Evolutionary conservation across 2,797 vertebrate genomes (phyloP).

Genomic region (Anguilla anguilla): DNA sequence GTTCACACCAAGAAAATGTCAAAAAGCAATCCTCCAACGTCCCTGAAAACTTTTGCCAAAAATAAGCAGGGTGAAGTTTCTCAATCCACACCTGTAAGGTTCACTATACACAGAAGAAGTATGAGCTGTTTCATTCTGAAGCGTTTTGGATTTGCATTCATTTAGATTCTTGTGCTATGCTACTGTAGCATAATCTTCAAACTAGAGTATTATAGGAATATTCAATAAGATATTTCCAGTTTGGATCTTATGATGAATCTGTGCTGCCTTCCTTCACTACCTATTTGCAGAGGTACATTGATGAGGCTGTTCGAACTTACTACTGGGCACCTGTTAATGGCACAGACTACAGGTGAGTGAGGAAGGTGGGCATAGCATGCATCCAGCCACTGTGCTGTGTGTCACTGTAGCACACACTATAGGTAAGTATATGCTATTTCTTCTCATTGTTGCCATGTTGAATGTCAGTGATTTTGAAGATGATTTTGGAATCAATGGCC

Average conservation of each 20-base stretch:
- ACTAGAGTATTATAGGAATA: background rate
- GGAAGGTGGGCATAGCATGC: background rate
- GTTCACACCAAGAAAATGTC: background rate
- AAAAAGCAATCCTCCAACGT: background rate
- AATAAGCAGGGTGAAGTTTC: background rate
- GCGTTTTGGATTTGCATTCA: background rate
- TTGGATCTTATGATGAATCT: background rate
- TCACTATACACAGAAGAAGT: background rate
- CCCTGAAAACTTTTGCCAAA: background rate
- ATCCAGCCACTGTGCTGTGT: slow-evolving; percentile 20
- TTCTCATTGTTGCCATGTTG: slow-evolving; percentile 22
- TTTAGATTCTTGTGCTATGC: background rate
- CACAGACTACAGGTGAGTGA: slow-evolving; percentile 94
- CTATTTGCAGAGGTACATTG: slow-evolving; percentile 86
- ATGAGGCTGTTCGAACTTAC: slow-evolving; percentile 87
- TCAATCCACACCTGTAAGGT: background rate
- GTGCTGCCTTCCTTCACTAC: slow-evolving; percentile 21
- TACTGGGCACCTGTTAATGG: slow-evolving; percentile 94
- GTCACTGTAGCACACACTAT: slow-evolving; percentile 30
- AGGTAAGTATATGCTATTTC: background rate
- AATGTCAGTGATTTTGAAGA: slow-evolving; percentile 9
- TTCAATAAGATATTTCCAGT: background rate
- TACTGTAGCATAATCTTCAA: background rate
- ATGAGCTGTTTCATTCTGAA: background rate
- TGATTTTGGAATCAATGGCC: slow-evolving; percentile 13